Conservation (phyloP, 2,113 vertebrate genomes). For the Misgurnus anguillicaudatus region DNA sequence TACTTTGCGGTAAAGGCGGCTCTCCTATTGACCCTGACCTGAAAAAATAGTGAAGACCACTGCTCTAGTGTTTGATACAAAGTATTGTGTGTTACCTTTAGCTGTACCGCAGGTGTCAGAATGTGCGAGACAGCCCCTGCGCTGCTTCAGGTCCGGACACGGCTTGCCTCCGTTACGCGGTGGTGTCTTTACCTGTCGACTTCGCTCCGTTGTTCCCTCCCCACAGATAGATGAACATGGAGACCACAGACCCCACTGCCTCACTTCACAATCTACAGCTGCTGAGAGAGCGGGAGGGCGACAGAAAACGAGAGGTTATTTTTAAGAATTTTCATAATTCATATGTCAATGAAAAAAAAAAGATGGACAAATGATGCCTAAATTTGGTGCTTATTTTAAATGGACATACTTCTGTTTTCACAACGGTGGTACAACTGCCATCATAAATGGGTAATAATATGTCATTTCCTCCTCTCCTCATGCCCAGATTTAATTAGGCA, state of each 20-base stretch:
- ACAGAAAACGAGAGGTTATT: not conserved
- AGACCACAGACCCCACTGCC: conserved; percentile 84
- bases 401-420: too few species aligned
- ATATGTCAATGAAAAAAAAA: too few species aligned
- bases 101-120: conserved; percentile 69
- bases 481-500: too few species aligned
- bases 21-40: too few species aligned
- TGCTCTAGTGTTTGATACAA: not conserved
- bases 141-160: conserved; percentile 85
- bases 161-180: conserved; percentile 82
- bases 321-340: too few species aligned
- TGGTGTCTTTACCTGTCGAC: conserved; percentile 78
- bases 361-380: too few species aligned
- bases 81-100: conserved; percentile 71
- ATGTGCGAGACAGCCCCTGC: conserved; percentile 82
- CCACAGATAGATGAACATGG: conserved; percentile 81
- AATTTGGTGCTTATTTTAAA: too few species aligned
- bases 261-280: conserved; percentile 82
- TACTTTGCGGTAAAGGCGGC: too few species aligned
- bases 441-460: too few species aligned
- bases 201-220: conserved; percentile 78
- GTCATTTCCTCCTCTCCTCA: too few species aligned
- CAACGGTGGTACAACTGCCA: too few species aligned
- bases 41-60: too few species aligned
- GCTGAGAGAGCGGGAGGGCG: conserved; percentile 44